Evolutionary conservation across 1,140 invertebrate species (phyloP).

Genomic region (Artemia franciscana): DNA sequence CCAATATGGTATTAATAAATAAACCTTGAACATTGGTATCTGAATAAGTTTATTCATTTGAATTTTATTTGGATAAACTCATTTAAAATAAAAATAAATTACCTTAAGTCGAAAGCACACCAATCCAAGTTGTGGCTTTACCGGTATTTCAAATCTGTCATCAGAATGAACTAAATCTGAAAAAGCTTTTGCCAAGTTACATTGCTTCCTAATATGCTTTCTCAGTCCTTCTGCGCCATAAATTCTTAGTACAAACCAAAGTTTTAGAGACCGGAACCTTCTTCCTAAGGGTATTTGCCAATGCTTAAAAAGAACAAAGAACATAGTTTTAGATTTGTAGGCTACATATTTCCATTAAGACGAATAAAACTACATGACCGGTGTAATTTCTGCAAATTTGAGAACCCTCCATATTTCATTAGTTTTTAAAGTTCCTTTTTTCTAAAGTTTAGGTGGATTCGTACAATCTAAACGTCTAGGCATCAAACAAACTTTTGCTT

Average conservation of each 20-base stretch:
- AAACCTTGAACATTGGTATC: neutral
- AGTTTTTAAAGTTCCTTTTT: too few species aligned
- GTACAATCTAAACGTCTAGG: too few species aligned
- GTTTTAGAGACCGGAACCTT: conserved; percentile 68
- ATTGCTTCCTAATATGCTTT: conserved; percentile 46
- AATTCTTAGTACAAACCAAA: conserved; percentile 75
- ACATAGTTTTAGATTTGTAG: neutral
- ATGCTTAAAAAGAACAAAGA: conserved; percentile 32
- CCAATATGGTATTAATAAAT: too few species aligned
- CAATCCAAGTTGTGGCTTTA: conserved; percentile 45
- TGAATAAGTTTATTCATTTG: too few species aligned
- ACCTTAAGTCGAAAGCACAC: conserved; percentile 68
- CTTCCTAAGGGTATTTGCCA: conserved; percentile 83
- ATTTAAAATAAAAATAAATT: too few species aligned
- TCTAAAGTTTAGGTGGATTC: too few species aligned
- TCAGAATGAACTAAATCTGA: conserved; percentile 40
- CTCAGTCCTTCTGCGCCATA: conserved; percentile 59
- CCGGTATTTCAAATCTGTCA: conserved; percentile 48
- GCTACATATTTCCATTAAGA: conserved; percentile 1
- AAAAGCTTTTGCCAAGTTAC: conserved; percentile 49
- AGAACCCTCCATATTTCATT: too few species aligned
- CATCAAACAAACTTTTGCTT: too few species aligned
- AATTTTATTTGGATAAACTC: neutral
- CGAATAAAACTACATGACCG: too few species aligned
- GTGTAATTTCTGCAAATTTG: too few species aligned